These are phyloP conservation scores for Mormyrops attenuatus DNA, from an alignment of 2,797 vertebrate genomes.

Conservation along the genomic window DNA sequence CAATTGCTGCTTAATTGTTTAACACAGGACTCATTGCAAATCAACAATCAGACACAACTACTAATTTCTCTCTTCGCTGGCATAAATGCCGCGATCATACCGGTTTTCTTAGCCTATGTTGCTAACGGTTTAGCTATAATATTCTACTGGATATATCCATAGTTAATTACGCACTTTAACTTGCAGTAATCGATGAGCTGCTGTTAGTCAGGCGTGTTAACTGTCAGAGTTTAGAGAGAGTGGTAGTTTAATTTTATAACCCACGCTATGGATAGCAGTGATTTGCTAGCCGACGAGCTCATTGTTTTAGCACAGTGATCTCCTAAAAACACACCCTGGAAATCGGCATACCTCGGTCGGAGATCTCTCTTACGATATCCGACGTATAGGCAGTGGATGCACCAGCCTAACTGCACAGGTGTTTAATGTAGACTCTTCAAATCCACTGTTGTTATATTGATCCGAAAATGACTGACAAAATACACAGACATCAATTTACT, in stretches of 20 bases:
- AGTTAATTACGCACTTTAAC: not conserved
- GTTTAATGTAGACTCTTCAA: not conserved
- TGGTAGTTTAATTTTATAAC: not conserved
- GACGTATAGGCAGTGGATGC: not conserved
- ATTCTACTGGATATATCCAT: not conserved
- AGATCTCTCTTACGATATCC: not conserved
- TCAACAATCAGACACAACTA: not conserved
- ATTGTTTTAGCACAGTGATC: not conserved
- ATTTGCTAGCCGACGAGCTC: not conserved
- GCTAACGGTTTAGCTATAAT: not conserved
- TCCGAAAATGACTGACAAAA: not conserved
- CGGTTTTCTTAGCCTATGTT: not conserved
- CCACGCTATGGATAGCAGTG: not conserved
- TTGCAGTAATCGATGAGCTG: not conserved
- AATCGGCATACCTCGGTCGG: conserved; percentile 9
- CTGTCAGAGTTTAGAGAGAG: not conserved
- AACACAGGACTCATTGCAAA: not conserved
- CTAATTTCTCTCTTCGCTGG: not conserved
- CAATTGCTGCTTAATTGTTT: not conserved
- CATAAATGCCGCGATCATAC: not conserved
- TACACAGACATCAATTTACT: not conserved
- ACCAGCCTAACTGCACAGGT: not conserved
- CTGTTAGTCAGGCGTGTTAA: not conserved
- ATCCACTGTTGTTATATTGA: not conserved
- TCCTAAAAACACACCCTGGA: not conserved